A percentile compares a stretch with the other conserved stretches of the same genome.
Evolutionary conservation across 1,140 invertebrate species (phyloP).

Genomic region (Drosophila sp.): DNA sequence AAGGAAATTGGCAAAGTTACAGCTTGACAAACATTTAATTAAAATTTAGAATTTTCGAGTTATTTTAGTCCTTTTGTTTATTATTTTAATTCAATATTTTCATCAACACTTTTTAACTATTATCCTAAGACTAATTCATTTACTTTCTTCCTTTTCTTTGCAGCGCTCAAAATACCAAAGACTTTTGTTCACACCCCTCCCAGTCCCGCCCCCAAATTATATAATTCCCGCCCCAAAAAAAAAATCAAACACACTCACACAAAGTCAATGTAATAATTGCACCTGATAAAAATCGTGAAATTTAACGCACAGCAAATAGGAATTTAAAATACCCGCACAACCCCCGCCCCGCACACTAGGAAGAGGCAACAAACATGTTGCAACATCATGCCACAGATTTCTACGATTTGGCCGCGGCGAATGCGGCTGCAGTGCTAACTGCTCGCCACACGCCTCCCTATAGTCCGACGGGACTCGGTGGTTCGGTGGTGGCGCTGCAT

Average conservation of each 20-base stretch:
- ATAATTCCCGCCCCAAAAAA: not conserved
- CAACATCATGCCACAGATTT: constrained; percentile 82
- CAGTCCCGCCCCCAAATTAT: not conserved
- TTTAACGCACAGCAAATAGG: constrained; percentile 21
- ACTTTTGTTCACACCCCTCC: constrained; percentile 9
- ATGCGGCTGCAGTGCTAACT: constrained; percentile 76
- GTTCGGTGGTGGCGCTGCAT: constrained; percentile 58
- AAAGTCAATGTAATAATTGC: constrained; percentile 28
- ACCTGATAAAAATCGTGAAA: constrained; percentile 1
- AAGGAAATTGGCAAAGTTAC: too few relatives aligned
- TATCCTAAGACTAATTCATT: not conserved
- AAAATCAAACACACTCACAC: not conserved
- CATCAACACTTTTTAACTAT: not conserved
- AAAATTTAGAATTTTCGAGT: not conserved
- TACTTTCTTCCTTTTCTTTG: not conserved
- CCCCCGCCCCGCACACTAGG: constrained; percentile 15
- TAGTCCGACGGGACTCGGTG: constrained; percentile 71
- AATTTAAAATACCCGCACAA: not conserved
- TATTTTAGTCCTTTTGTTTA: not conserved
- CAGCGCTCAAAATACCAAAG: constrained; percentile 74
- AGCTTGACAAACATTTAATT: too few relatives aligned
- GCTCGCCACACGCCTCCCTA: constrained; percentile 77
- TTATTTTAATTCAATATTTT: not conserved
- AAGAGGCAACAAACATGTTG: constrained; percentile 53
- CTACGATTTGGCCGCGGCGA: constrained; percentile 79